A percentile compares a stretch with the other conserved stretches of the same genome.
These are phyloP conservation scores for Chymomyza amoena DNA, from an alignment of 2,888 invertebrate genomes.

Conservation along the genomic window DNA sequence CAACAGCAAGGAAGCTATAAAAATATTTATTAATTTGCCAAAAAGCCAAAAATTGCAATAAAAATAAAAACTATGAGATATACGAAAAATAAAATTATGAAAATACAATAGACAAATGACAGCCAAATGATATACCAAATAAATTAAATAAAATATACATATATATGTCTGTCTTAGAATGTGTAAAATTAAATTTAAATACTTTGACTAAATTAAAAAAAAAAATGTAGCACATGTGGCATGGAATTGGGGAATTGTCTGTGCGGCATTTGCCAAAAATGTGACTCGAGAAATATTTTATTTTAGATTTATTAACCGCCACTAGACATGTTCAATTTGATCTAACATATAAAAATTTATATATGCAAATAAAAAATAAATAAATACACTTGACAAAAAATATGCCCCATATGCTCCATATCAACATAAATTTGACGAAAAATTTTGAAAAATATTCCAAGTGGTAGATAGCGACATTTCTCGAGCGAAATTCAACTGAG, in stretches of 20 bases:
- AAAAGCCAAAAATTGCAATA: constrained; percentile 32
- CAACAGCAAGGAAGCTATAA: constrained; percentile 62
- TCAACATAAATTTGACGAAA: no score
- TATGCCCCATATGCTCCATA: no score
- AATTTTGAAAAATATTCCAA: no score
- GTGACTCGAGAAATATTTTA: constrained; percentile 32
- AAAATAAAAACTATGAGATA: constrained; percentile 7
- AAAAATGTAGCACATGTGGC: constrained; percentile 51
- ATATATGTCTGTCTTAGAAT: background rate
- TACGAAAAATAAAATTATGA: constrained; percentile 27
- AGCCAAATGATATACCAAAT: constrained; percentile 31
- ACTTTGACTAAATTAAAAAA: background rate
- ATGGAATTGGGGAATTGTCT: constrained; percentile 2
- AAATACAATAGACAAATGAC: constrained; percentile 44
- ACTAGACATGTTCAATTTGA: constrained; percentile 55
- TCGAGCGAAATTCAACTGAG: no score
- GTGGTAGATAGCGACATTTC: no score
- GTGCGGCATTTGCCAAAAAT: constrained; percentile 14
- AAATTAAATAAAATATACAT: background rate
- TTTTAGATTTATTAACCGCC: constrained; percentile 60
- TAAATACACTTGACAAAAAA: no score
- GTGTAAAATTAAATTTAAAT: constrained; percentile 4
- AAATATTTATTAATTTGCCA: constrained; percentile 55
- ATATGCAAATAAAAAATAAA: constrained; percentile 3
- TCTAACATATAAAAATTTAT: constrained; percentile 28